Conservation (phyloP, 2,797 vertebrate species). For the Babyrousa celebensis region DNA sequence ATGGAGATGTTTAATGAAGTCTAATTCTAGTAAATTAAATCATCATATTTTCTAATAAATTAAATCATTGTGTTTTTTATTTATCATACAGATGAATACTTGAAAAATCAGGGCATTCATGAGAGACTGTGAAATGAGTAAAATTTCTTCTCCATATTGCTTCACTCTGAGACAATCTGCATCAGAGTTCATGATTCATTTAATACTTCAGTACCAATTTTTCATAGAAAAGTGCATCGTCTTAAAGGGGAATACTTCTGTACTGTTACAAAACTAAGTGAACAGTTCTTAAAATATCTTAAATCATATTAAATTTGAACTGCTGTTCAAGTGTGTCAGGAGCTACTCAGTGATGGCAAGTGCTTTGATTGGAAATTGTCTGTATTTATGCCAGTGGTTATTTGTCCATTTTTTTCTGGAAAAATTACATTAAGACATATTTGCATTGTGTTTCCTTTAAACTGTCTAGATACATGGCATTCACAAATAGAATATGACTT, state of each 20-base stretch:
- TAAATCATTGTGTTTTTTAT: conserved; percentile 5
- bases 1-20: conserved; percentile 52
- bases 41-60: conserved; percentile 54
- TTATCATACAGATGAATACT: conserved; percentile 59
- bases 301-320: conserved; percentile 48
- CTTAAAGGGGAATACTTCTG: conserved; percentile 3
- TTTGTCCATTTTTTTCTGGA: conserved; percentile 29
- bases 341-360: background rate
- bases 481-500: background rate
- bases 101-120: conserved; percentile 45
- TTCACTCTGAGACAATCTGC: conserved; percentile 43
- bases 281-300: conserved; percentile 39
- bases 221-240: conserved; percentile 63
- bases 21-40: conserved; percentile 64
- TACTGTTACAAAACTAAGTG: background rate
- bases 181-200: conserved; percentile 48
- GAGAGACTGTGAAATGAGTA: background rate
- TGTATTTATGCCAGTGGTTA: background rate
- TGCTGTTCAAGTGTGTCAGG: background rate
- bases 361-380: conserved; percentile 24
- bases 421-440: conserved; percentile 1
- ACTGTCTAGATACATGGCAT: background rate
- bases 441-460: conserved; percentile 36
- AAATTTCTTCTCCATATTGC: conserved; percentile 43
- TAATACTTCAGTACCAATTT: conserved; percentile 43